These are phyloP conservation scores for Sinhomidia bicolor DNA, from an alignment of 2,888 invertebrate genomes.

Conservation along the genomic window DNA sequence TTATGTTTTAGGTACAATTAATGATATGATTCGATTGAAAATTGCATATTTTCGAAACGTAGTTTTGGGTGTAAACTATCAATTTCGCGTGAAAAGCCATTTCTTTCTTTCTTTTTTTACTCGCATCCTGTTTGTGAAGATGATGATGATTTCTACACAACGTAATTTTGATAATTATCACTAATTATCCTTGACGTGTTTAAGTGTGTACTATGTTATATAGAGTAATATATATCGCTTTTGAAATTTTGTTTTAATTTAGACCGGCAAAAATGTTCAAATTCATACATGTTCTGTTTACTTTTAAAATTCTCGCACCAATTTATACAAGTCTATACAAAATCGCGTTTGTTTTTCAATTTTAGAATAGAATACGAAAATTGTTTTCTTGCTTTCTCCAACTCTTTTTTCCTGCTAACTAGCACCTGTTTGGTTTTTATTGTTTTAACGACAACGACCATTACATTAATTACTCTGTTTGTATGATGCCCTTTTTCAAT, in stretches of 20 bases:
- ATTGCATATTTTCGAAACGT: not conserved
- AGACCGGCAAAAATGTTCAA: not conserved
- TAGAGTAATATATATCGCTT: too few relatives aligned
- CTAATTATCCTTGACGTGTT: too few relatives aligned
- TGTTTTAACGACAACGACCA: slow-evolving; percentile 77
- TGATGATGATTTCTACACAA: too few relatives aligned
- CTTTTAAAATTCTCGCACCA: not conserved
- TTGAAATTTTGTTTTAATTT: too few relatives aligned
- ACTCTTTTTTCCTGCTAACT: slow-evolving; percentile 38
- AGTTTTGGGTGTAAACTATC: too few relatives aligned
- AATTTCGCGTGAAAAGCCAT: too few relatives aligned
- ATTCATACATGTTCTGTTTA: not conserved
- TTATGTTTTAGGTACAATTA: slow-evolving; percentile 46
- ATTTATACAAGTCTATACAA: slow-evolving; percentile 1
- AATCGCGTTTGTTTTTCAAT: not conserved
- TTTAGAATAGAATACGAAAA: not conserved
- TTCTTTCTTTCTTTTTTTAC: not conserved
- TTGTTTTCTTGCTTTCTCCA: slow-evolving; percentile 2
- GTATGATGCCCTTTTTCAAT: slow-evolving; percentile 75
- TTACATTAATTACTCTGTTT: slow-evolving; percentile 65
- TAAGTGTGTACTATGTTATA: too few relatives aligned
- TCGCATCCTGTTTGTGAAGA: not conserved
- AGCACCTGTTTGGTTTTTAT: slow-evolving; percentile 57
- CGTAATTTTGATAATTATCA: too few relatives aligned
- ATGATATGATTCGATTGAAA: slow-evolving; percentile 47